phyloP scores from a whole-genome alignment of 2,113 vertebrate genomes.

The Panthera uncia region DNA sequence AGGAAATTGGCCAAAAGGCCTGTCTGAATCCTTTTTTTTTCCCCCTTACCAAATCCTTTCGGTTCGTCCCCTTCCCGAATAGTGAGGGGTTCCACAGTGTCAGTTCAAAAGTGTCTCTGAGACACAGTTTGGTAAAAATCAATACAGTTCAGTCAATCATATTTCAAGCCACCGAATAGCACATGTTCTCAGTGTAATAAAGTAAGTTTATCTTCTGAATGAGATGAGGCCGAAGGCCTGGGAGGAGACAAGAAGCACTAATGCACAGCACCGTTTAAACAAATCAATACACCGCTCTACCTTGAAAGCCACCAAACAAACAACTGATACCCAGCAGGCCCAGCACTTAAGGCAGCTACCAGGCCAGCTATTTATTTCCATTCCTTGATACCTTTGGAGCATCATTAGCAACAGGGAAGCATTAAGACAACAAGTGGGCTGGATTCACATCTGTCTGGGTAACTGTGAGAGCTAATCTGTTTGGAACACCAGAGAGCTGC shows the following conservation, averaged over 20 bases:
- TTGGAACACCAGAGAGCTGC: slow-evolving; percentile 65
- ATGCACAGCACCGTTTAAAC: slow-evolving; percentile 72
- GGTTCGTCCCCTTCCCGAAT: background rate
- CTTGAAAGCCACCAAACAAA: slow-evolving; percentile 64
- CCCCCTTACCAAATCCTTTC: background rate
- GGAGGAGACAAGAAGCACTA: slow-evolving; percentile 74
- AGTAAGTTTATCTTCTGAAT: slow-evolving; percentile 59
- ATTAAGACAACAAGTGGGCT: slow-evolving; percentile 76
- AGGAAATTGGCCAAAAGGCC: background rate
- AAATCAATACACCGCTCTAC: slow-evolving; percentile 76
- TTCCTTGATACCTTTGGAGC: slow-evolving; percentile 68
- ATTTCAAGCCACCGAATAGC: slow-evolving; percentile 66
- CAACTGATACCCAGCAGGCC: slow-evolving; percentile 71
- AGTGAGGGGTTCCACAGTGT: background rate
- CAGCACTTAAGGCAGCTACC: slow-evolving; percentile 57
- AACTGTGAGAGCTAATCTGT: slow-evolving; percentile 74
- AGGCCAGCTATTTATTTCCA: slow-evolving; percentile 78
- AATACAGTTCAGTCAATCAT: slow-evolving; percentile 70
- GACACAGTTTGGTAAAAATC: slow-evolving; percentile 67
- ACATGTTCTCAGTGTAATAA: slow-evolving; percentile 67
- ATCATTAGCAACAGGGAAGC: slow-evolving; percentile 81
- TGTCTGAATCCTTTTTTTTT: background rate
- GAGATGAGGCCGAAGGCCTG: slow-evolving; percentile 62
- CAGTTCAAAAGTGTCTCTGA: slow-evolving; percentile 59
- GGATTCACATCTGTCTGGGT: slow-evolving; percentile 76